Base-by-base conservation (phyloP, 2,888 invertebrate species). In the Silvanus unidentatus region DNA sequence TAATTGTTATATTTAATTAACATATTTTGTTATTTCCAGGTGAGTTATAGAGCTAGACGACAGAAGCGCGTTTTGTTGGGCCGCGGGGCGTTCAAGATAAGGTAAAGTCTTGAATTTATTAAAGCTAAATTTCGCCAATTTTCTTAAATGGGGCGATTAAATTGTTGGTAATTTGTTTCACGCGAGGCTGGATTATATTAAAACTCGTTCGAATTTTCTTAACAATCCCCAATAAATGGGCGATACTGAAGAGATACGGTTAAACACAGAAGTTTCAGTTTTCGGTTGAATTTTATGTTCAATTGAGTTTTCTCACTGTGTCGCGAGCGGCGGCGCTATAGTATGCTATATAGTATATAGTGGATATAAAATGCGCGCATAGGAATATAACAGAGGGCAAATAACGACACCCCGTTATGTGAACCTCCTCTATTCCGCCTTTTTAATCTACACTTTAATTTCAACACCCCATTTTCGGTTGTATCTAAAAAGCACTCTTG, bases 361-460 rank as follows among this genome's bases (percentile, higher is more conserved):
- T n/a, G n/a, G n/a, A n/a, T 8, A 8, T 22, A 22, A 5, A 22
- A 3, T 22, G 8, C 8, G 22, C 22, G 8, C 22, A 22, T 22
- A 22, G 22, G 8, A 22, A 22, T 22, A 22, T 22, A 22, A 22
- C 22, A 22, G 14, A 16, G 44, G 49, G 45, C 47, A 54, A 54
- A 49, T 56, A 46, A 47, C 52, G 52, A 49, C 54, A 52, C 47
- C 45, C 56, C 53, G 58, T 60, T 58, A 61, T 59, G 60, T 46
- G 59, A 59, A 56, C 59, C 51, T 50, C 49, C 49, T 50, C 45
- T 44, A 53, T 55, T 55, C 53, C 64, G 65, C 61, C 64, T 71
- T 70, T 71, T 71, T 70, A 70, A 70, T 70, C 68, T 68, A 59
- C 64, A 55, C 66, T 68, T 69, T 68, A 69, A 70, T 71, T 71